Conservation (phyloP, 2,888 invertebrate genomes). For the Cheilosia scutellata region DNA sequence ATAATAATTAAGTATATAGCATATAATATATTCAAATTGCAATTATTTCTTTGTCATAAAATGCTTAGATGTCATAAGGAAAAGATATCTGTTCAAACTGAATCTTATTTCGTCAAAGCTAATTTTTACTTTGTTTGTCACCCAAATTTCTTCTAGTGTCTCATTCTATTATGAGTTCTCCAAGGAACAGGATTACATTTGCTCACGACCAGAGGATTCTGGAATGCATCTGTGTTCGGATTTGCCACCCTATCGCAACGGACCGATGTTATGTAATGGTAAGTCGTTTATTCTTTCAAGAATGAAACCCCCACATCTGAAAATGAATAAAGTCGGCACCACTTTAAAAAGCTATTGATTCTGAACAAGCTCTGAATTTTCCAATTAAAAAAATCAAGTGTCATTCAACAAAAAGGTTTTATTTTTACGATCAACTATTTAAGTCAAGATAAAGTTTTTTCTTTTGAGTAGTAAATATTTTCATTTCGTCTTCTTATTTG, state of each 20-base stretch:
- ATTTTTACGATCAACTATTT: not conserved
- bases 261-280: conserved; percentile 91
- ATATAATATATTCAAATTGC: conserved; percentile 36
- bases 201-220: conserved; percentile 95
- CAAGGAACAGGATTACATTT: conserved; percentile 98
- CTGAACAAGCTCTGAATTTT: not conserved
- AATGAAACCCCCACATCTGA: too few species aligned
- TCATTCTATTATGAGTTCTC: conserved; percentile 95
- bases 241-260: conserved; percentile 91
- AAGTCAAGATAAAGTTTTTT: not conserved
- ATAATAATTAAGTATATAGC: conserved; percentile 23
- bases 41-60: conserved; percentile 39
- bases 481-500: not conserved
- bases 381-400: conserved; percentile 1
- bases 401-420: not conserved
- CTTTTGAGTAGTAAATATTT: not conserved
- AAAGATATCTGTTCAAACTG: conserved; percentile 42
- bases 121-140: conserved; percentile 23
- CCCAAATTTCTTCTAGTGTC: conserved; percentile 84
- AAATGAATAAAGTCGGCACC: too few species aligned
- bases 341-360: too few species aligned
- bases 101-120: conserved; percentile 10
- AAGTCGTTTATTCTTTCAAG: conserved; percentile 79
- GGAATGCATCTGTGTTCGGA: conserved; percentile 97
- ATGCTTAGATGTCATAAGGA: conserved; percentile 46